A percentile compares a stretch with the other conserved stretches of the same genome.
These are phyloP conservation scores for Grus americana DNA, from an alignment of 2,113 vertebrate species.

Conservation along the genomic window DNA sequence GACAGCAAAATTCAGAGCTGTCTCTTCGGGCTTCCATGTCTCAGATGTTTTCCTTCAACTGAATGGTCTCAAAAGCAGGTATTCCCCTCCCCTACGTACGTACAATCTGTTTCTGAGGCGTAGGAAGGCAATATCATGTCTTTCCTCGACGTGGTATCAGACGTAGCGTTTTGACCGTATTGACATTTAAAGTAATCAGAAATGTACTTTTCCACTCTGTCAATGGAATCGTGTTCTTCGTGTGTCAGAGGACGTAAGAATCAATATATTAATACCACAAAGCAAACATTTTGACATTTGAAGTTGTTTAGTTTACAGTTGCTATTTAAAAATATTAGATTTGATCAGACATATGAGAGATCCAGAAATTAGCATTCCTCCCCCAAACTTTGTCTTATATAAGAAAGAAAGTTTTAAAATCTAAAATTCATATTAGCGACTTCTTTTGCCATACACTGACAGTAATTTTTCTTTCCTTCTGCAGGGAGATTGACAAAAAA, in stretches of 20 bases:
- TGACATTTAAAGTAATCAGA: slow-evolving; percentile 35
- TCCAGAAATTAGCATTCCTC: background rate
- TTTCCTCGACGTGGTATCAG: background rate
- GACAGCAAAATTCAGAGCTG: background rate
- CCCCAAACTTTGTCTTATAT: background rate
- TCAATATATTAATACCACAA: background rate
- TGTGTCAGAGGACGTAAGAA: background rate
- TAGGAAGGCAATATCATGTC: background rate
- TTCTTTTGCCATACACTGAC: background rate
- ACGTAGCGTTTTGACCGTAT: background rate
- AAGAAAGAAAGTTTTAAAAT: background rate
- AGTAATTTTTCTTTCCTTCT: background rate
- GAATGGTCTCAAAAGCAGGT: background rate
- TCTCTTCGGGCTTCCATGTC: background rate
- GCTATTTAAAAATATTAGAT: background rate
- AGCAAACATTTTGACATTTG: slow-evolving; percentile 10
- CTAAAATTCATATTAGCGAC: background rate
- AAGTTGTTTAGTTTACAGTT: background rate
- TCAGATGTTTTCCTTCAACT: background rate
- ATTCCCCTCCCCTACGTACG: accelerated
- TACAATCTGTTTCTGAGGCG: background rate
- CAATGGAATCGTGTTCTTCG: background rate
- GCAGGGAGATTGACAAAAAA: background rate
- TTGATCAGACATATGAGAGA: background rate
- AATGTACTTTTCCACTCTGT: background rate